These are phyloP conservation scores for Xerus rutilus DNA, from an alignment of 2,797 vertebrate genomes.

Conservation along the genomic window DNA sequence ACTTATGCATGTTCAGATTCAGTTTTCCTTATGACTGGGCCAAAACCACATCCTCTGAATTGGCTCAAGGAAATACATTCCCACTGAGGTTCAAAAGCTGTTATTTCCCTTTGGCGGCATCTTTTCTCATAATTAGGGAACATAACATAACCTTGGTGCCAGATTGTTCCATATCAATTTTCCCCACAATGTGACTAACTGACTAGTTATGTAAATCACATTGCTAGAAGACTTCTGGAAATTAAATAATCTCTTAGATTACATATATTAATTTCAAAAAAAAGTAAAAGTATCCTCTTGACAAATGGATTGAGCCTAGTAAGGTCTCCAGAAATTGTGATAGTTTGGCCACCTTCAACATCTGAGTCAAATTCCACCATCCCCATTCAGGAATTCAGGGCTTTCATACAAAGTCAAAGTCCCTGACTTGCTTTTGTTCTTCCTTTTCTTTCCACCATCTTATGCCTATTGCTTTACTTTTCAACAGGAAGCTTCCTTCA, in stretches of 20 bases:
- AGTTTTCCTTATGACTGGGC: background rate
- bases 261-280: background rate
- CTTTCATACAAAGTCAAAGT: background rate
- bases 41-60: background rate
- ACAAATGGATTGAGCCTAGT: background rate
- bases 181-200: background rate
- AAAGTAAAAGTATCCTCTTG: background rate
- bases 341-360: background rate
- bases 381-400: background rate
- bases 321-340: background rate
- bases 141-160: background rate
- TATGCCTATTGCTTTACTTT: background rate
- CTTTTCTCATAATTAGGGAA: background rate
- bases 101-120: background rate
- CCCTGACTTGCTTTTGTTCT: rapidly evolving
- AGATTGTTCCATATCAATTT: background rate
- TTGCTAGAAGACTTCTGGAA: background rate
- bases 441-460: background rate
- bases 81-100: background rate
- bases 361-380: background rate
- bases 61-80: background rate
- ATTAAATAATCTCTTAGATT: background rate
- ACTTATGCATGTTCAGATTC: background rate
- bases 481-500: background rate
- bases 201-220: background rate